A percentile compares a stretch with the other conserved stretches of the same genome.
Conservation (phyloP, 2,113 vertebrate genomes). For the Lasiurus borealis region DNA sequence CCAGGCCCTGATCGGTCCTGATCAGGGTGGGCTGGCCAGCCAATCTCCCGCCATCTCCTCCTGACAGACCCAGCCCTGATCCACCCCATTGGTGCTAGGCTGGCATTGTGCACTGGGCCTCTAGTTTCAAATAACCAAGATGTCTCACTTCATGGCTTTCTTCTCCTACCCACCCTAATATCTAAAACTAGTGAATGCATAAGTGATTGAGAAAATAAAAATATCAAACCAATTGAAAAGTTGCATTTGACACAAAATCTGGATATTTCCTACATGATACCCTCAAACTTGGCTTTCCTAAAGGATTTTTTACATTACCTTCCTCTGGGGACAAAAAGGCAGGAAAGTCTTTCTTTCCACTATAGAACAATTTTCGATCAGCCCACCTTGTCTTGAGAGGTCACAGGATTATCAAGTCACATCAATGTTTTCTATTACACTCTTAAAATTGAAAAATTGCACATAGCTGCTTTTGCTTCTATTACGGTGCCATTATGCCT, state of each 20-base stretch:
- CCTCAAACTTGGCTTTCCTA: not conserved
- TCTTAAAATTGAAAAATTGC: not conserved
- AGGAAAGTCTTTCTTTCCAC: not conserved
- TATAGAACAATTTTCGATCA: not conserved
- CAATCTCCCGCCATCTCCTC: too few species aligned
- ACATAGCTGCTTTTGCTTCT: not conserved
- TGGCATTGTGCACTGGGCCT: too few species aligned
- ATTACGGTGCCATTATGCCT: not conserved
- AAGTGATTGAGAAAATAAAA: conserved; percentile 36
- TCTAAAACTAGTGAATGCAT: not conserved
- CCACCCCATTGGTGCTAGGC: too few species aligned
- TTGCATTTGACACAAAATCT: not conserved
- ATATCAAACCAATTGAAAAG: not conserved
- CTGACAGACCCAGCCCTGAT: too few species aligned
- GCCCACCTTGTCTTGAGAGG: not conserved
- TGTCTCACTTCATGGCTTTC: too few species aligned
- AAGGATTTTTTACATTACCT: not conserved
- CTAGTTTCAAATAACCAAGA: not conserved
- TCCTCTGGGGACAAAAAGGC: not conserved
- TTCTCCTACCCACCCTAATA: not conserved
- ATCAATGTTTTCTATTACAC: not conserved
- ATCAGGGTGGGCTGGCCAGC: too few species aligned
- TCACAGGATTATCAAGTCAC: not conserved
- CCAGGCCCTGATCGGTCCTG: too few species aligned
- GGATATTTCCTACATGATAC: not conserved